Evolutionary conservation across 2,888 invertebrate genomes (phyloP).

Genomic region (Sphaeridia pumilis): DNA sequence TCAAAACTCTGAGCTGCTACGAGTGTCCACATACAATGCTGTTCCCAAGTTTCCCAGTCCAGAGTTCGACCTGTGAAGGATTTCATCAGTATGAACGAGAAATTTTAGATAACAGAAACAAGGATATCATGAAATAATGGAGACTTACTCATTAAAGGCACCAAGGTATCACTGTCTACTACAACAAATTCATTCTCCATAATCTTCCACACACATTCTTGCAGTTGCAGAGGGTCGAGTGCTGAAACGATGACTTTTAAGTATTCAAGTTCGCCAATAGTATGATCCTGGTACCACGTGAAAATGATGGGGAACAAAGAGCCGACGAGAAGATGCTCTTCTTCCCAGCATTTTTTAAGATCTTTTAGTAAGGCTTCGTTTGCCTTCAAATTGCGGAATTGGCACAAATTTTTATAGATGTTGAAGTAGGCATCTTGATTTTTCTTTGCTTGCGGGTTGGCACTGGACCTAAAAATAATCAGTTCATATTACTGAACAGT

Average conservation of each 20-base stretch:
- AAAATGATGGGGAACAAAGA: constrained; percentile 29
- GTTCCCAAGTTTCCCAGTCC: constrained; percentile 94
- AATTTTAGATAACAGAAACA: background rate
- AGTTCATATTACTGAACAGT: background rate
- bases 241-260: constrained; percentile 80
- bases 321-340: constrained; percentile 28
- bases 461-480: constrained; percentile 4
- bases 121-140: background rate
- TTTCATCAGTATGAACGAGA: too few species aligned
- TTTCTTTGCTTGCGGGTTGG: constrained; percentile 9
- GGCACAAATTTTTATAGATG: constrained; percentile 30
- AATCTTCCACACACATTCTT: constrained; percentile 79
- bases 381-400: constrained; percentile 28
- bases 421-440: constrained; percentile 10
- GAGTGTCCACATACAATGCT: constrained; percentile 93
- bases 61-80: constrained; percentile 48
- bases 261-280: constrained; percentile 71
- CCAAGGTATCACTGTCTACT: constrained; percentile 42
- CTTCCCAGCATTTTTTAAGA: constrained; percentile 31
- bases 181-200: constrained; percentile 63
- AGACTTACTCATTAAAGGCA: constrained; percentile 26
- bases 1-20: constrained; percentile 87
- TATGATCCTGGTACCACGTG: constrained; percentile 23
- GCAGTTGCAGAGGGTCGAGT: constrained; percentile 78
- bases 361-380: constrained; percentile 31